A percentile compares a stretch with the other conserved stretches of the same genome.
These are phyloP conservation scores for Pseudomyrmex dendroicus DNA, from an alignment of 1,140 invertebrate species.

Conservation along the genomic window DNA sequence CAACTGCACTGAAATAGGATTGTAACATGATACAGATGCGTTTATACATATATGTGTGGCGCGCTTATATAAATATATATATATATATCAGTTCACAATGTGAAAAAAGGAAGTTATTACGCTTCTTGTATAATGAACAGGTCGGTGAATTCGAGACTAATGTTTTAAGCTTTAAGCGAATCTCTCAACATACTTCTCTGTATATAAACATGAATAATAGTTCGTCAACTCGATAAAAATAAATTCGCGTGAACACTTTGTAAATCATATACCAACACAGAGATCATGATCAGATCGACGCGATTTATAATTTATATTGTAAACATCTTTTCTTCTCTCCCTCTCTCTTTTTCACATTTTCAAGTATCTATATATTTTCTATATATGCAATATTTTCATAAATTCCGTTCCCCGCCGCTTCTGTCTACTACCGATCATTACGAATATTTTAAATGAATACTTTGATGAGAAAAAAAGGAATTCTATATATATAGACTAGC, in stretches of 20 bases:
- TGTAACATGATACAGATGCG: no score
- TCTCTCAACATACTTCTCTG: slow-evolving; percentile 10
- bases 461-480: slow-evolving; percentile 62
- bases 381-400: slow-evolving; percentile 30
- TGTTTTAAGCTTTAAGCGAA: not conserved
- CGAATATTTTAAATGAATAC: slow-evolving; percentile 62
- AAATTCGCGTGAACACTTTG: slow-evolving; percentile 26
- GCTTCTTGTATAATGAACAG: not conserved
- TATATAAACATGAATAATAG: slow-evolving; percentile 39
- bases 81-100: slow-evolving; percentile 18
- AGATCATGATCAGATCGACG: slow-evolving; percentile 33
- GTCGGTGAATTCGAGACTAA: slow-evolving; percentile 7
- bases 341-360: not conserved
- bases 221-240: slow-evolving; percentile 23
- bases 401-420: slow-evolving; percentile 38
- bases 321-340: slow-evolving; percentile 9
- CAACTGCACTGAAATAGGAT: no score
- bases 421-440: slow-evolving; percentile 53
- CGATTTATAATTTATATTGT: slow-evolving; percentile 32
- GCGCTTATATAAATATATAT: slow-evolving; percentile 2
- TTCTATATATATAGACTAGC: slow-evolving; percentile 59
- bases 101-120: slow-evolving; percentile 25
- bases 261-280: slow-evolving; percentile 37
- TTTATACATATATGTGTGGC: no score
- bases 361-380: slow-evolving; percentile 5